These are phyloP conservation scores for Sympetrum striolatum DNA, from an alignment of 2,888 invertebrate species.

Conservation along the genomic window DNA sequence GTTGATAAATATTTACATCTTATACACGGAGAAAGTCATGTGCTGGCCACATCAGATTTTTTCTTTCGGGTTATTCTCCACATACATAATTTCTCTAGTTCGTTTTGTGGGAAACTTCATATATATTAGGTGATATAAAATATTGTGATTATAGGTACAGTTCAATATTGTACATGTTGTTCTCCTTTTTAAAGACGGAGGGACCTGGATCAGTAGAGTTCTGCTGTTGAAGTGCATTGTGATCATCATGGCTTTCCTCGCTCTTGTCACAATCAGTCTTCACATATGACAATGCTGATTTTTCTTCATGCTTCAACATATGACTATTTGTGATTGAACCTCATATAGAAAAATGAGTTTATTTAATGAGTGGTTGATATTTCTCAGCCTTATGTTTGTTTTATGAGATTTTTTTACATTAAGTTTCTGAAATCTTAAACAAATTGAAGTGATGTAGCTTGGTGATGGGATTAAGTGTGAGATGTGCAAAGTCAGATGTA, in stretches of 20 bases:
- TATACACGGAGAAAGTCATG: no score
- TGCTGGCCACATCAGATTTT: no score
- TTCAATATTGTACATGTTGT: no score
- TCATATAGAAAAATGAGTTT: not conserved
- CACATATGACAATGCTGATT: not conserved
- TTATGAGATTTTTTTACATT: conserved; percentile 22
- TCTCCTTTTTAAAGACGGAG: not conserved
- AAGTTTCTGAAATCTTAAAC: conserved; percentile 4
- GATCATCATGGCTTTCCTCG: conserved; percentile 1
- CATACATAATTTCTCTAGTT: no score
- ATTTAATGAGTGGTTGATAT: conserved; percentile 41
- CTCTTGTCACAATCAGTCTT: not conserved
- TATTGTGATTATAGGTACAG: no score
- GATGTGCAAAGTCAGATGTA: conserved; percentile 31
- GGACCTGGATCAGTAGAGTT: not conserved
- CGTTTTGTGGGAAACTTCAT: no score
- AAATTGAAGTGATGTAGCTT: conserved; percentile 8
- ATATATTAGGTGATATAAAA: no score
- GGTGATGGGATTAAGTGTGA: conserved; percentile 18
- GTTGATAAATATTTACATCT: no score
- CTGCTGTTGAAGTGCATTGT: not conserved
- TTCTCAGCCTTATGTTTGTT: conserved; percentile 9
- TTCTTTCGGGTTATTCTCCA: no score
- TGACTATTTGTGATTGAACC: not conserved
- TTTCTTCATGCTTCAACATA: not conserved